These are phyloP conservation scores for Gambusia yucatana DNA, from an alignment of 2,797 vertebrate genomes.

Conservation along the genomic window DNA sequence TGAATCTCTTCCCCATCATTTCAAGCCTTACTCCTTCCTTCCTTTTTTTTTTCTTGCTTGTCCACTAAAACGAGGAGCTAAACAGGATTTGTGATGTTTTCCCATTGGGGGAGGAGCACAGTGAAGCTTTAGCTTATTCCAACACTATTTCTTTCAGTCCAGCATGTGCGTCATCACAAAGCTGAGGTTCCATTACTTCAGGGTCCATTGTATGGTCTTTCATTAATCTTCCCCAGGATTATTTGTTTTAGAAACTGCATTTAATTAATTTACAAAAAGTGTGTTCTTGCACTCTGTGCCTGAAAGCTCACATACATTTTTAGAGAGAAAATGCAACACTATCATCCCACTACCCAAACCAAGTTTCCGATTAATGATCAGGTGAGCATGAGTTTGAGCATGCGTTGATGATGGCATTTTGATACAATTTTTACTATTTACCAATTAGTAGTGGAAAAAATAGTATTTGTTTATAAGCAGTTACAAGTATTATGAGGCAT, in stretches of 20 bases:
- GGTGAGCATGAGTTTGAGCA: background rate
- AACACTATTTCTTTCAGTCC: slow-evolving; percentile 36
- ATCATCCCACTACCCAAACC: no score
- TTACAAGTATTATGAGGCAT: background rate
- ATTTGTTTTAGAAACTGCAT: background rate
- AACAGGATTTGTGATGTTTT: slow-evolving; percentile 47
- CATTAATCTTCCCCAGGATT: background rate
- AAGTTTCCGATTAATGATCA: background rate
- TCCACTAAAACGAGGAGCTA: slow-evolving; percentile 31
- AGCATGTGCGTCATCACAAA: slow-evolving; percentile 21
- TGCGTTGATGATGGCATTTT: background rate
- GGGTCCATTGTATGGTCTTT: background rate
- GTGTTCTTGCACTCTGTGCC: background rate
- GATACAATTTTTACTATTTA: background rate
- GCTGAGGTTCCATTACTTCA: slow-evolving; percentile 5
- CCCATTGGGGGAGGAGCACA: slow-evolving; percentile 40
- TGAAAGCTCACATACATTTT: background rate
- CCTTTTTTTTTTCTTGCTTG: background rate
- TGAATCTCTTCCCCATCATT: background rate
- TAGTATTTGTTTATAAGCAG: background rate
- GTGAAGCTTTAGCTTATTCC: slow-evolving; percentile 56
- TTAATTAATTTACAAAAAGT: background rate
- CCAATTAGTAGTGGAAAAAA: background rate
- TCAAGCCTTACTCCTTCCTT: background rate
- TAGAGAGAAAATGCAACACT: background rate